Evolutionary conservation across 2,113 vertebrate species (phyloP).

Genomic region (Bolborhynchus lineola): DNA sequence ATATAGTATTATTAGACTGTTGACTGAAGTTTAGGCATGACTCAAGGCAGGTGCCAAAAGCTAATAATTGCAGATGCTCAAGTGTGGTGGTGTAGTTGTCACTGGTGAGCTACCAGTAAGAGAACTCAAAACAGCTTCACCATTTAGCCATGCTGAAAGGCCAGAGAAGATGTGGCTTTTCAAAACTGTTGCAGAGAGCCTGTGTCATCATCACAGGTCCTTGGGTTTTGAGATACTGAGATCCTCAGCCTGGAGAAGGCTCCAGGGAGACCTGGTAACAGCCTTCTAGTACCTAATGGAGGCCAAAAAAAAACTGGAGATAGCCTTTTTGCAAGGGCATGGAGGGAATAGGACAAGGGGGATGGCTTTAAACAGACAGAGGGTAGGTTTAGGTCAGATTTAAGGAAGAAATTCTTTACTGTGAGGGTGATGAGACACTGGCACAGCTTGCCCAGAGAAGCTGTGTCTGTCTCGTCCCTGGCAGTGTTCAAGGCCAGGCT

Average conservation of each 20-base stretch:
- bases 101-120: not conserved
- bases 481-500: not conserved
- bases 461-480: not conserved
- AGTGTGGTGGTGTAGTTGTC: not conserved
- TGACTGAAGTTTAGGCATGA: not conserved
- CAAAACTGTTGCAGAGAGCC: not conserved
- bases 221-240: not conserved
- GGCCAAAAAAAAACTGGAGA: not conserved
- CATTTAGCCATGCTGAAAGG: not conserved
- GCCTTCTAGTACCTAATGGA: not conserved
- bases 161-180: not conserved
- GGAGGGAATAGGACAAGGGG: not conserved
- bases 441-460: not conserved
- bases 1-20: not conserved
- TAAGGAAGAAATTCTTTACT: not conserved
- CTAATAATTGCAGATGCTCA: not conserved
- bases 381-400: not conserved
- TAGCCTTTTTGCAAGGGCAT: not conserved
- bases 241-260: not conserved
- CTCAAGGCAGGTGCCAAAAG: not conserved
- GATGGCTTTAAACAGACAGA: not conserved
- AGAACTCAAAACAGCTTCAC: not conserved
- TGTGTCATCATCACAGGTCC: not conserved
- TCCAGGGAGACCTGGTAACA: not conserved
- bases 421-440: not conserved